A percentile compares a stretch with the other conserved stretches of the same genome.
These are phyloP conservation scores for Dinocampus coccinellae DNA, from an alignment of 2,888 invertebrate species.

Conservation along the genomic window DNA sequence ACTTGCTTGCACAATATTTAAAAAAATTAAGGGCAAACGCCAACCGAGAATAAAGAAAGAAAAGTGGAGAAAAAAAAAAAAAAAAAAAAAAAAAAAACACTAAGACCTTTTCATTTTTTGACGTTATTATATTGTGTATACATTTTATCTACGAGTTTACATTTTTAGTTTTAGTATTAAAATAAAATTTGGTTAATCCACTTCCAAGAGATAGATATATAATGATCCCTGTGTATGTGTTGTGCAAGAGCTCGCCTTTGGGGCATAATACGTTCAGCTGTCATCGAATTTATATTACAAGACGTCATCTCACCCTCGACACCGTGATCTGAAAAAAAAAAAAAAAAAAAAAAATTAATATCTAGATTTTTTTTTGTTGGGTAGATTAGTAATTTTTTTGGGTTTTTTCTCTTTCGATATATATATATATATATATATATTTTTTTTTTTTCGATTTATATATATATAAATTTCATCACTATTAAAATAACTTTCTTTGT, in stretches of 20 bases:
- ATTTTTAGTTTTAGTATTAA: conserved; percentile 38
- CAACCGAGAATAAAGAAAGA: not conserved
- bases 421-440: too few species aligned
- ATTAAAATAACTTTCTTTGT: too few species aligned
- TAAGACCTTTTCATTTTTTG: conserved; percentile 10
- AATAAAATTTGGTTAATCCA: conserved; percentile 53
- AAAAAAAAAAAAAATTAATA: too few species aligned
- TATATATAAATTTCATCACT: not conserved
- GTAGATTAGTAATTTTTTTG: too few species aligned
- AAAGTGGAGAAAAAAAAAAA: conserved; percentile 21
- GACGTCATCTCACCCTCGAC: conserved; percentile 28
- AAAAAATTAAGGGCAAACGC: too few species aligned
- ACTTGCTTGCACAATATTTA: too few species aligned
- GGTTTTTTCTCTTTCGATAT: not conserved
- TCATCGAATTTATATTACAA: conserved; percentile 43
- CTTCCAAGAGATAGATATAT: conserved; percentile 44
- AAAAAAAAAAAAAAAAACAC: conserved; percentile 4
- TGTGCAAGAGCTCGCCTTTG: conserved; percentile 13
- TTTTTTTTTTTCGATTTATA: not conserved
- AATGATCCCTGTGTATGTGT: conserved; percentile 31
- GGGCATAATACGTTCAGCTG: conserved; percentile 43
- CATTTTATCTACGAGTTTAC: conserved; percentile 7
- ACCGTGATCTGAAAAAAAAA: conserved; percentile 31
- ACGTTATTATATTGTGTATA: conserved; percentile 35
- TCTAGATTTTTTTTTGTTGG: too few species aligned